Evolutionary conservation across 2,113 vertebrate genomes (phyloP).

Genomic region (Circaetus cinerascens): DNA sequence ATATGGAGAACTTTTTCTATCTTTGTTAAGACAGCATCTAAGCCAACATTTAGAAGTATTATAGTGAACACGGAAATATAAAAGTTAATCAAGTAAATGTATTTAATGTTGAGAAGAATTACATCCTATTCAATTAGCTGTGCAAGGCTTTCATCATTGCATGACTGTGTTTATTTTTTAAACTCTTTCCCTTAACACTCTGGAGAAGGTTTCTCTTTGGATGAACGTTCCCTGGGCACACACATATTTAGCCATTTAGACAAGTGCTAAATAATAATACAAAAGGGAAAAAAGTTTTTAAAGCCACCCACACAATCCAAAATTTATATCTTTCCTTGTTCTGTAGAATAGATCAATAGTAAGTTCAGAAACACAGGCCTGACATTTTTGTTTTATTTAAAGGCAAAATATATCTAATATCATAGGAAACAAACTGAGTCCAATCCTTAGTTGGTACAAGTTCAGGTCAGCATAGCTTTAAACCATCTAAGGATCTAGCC

Average conservation of each 20-base stretch:
- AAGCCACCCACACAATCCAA: not conserved
- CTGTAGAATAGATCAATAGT: not conserved
- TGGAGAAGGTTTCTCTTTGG: not conserved
- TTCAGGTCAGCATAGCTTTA: not conserved
- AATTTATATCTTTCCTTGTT: not conserved
- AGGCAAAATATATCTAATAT: not conserved
- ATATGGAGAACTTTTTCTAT: not conserved
- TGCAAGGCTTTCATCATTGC: not conserved
- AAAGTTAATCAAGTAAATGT: not conserved
- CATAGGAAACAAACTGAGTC: not conserved
- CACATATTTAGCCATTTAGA: not conserved
- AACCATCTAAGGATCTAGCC: not conserved
- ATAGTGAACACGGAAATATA: not conserved
- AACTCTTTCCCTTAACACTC: not conserved
- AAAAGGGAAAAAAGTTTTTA: not conserved
- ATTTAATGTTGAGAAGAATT: constrained; percentile 9
- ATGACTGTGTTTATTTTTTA: not conserved
- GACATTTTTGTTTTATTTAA: not conserved
- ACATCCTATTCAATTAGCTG: not conserved
- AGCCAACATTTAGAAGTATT: not conserved
- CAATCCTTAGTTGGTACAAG: not conserved
- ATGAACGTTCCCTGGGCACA: not conserved
- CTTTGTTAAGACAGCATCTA: not conserved
- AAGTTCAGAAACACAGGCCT: not conserved
- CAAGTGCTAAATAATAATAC: constrained; percentile 25